A percentile compares a stretch with the other conserved stretches of the same genome.
phyloP scores from a whole-genome alignment of 30 jellyfish, hydroid and myxozoan species.

The Hydractinia symbiolongicarpus region DNA sequence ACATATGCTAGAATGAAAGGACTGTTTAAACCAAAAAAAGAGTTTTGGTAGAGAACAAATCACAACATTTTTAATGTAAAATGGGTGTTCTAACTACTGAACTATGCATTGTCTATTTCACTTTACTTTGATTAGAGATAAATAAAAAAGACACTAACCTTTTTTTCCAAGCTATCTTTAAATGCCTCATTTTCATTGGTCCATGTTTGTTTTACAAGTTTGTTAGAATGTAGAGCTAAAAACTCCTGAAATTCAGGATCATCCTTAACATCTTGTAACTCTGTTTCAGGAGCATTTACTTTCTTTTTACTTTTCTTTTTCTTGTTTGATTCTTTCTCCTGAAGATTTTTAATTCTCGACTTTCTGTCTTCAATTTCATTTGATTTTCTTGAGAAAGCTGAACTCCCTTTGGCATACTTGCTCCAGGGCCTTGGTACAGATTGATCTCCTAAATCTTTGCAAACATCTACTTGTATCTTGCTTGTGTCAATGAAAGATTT shows the following conservation, averaged over 20 bases:
- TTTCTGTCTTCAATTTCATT: conserved; percentile 61
- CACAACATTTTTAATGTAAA: too few relatives aligned
- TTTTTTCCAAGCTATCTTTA: not conserved
- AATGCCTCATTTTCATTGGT: conserved; percentile 43
- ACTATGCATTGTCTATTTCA: too few relatives aligned
- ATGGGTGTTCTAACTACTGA: too few relatives aligned
- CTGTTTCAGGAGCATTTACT: not conserved
- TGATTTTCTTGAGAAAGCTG: conserved; percentile 53
- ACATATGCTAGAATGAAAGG: too few relatives aligned
- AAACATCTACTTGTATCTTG: conserved; percentile 65
- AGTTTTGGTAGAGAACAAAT: too few relatives aligned
- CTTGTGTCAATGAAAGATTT: conserved; percentile 73
- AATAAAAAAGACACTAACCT: not conserved
- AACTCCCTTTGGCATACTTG: conserved; percentile 74
- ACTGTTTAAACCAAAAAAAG: too few relatives aligned
- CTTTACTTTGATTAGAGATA: too few relatives aligned
- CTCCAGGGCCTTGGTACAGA: conserved; percentile 98
- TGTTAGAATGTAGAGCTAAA: conserved; percentile 55
- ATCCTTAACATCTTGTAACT: conserved; percentile 15
- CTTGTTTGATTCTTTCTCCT: conserved; percentile 21
- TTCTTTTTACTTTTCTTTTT: conserved; percentile 5
- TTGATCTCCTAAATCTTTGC: conserved; percentile 84
- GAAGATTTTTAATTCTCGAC: conserved; percentile 55
- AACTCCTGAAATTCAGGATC: conserved; percentile 65
- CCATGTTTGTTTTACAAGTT: conserved; percentile 67